Evolutionary conservation across 2,797 vertebrate species (phyloP), one percentile per base, ranked within the genome.

Genomic region (Potorous gilbertii): DNA sequence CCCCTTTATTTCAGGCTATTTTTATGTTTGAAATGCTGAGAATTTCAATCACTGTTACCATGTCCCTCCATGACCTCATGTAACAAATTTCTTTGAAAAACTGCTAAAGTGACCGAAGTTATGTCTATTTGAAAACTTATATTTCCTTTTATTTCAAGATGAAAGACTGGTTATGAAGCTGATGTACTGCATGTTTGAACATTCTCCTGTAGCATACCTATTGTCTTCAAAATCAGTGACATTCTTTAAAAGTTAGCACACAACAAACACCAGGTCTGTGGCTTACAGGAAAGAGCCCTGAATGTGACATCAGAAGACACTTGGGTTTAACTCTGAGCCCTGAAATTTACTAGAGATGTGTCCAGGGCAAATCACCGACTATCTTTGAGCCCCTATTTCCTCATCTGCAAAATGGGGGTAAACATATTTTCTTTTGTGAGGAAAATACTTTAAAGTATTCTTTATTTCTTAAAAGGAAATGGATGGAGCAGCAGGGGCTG

Each of bases 1-100:
- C 12, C 55, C 62, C 10, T 92, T 96, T 92, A n/a, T 90, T 24
- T 94, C 87, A 46, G 54, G 31, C 54, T 96, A 93, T 93, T 95
- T n/a, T 96, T 93, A 91, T 66, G 27, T 94, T 90, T 90, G n/a
- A 81, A 54, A 52, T 95, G 91, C 46, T 54, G 18, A 29, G 57
- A 91, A 91, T 40, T 57, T 90, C 27, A 92, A 56, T 93, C 54
- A 89, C 34, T 31, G n/a, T 21, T 89, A 93, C 62, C 27, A 52
- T 24, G n/a, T 91, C 55, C 93, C 54, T 93, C 54, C 92, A 50
- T 56, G 40, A 55, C 92, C 66, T 40, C 56, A 59, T 28, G 74
- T n/a, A 31, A 93, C 90, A 93, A 91, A 59, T 94, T 92, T 92
- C 95, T 89, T 87, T 93, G 54, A 94, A 93, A 90, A 54, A 87